These are phyloP conservation scores for Thryonomys swinderianus DNA, from an alignment of 2,113 vertebrate genomes.

Conservation along the genomic window DNA sequence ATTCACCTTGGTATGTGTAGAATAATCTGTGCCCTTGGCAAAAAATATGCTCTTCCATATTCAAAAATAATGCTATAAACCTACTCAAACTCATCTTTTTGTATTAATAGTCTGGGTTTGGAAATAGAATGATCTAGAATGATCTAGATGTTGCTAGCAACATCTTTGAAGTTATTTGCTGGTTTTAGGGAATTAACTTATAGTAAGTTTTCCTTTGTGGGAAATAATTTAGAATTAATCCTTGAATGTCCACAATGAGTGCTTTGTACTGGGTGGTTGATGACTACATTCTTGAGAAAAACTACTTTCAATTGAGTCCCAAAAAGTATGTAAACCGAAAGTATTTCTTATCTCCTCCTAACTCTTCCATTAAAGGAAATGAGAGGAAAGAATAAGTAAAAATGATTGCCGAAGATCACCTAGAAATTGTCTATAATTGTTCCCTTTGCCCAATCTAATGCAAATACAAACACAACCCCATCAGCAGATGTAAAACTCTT, in stretches of 20 bases:
- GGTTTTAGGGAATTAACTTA: neutral
- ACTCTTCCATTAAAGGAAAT: conserved; percentile 22
- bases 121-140: conserved; percentile 26
- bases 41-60: neutral
- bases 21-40: neutral
- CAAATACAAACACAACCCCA: neutral
- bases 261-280: neutral
- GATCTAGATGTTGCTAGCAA: neutral
- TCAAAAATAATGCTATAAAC: conserved; percentile 30
- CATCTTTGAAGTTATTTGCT: neutral
- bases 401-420: neutral
- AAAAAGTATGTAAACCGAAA: neutral
- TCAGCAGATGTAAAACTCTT: neutral
- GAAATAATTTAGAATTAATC: conserved; percentile 51
- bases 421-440: conserved; percentile 3
- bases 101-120: neutral
- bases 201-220: neutral
- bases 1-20: neutral
- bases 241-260: neutral
- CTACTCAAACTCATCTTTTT: conserved; percentile 4
- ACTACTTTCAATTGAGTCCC: neutral
- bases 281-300: neutral
- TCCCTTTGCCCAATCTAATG: neutral
- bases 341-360: conserved; percentile 8
- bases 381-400: neutral